phyloP scores from a whole-genome alignment of 2,113 vertebrate species.

The Pterophyllum scalare region DNA sequence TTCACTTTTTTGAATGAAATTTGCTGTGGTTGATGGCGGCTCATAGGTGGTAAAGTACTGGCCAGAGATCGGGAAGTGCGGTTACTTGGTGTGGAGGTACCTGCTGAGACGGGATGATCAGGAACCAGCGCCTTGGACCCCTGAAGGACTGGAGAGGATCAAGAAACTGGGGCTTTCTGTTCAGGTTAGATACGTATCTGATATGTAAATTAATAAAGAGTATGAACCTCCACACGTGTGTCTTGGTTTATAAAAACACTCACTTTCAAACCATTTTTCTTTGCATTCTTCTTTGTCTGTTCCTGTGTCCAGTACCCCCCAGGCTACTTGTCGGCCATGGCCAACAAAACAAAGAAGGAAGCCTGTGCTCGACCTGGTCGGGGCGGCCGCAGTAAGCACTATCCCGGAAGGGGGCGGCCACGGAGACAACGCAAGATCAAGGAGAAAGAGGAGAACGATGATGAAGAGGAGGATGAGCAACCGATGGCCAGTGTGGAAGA shows the following conservation, averaged over 20 bases:
- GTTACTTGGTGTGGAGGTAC: constrained; percentile 98
- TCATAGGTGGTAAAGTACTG: constrained; percentile 98
- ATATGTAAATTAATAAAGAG: background rate
- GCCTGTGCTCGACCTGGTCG: constrained; percentile 72
- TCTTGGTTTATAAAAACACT: background rate
- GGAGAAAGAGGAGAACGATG: constrained; percentile 64
- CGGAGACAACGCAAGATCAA: constrained; percentile 76
- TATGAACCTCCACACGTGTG: background rate
- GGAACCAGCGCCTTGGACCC: constrained; percentile 97
- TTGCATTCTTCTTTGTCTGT: background rate
- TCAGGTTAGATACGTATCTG: constrained; percentile 83
- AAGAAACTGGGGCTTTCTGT: constrained; percentile 91
- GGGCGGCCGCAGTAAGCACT: constrained; percentile 82
- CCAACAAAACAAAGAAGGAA: constrained; percentile 94
- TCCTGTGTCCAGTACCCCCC: constrained; percentile 88
- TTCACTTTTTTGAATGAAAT: background rate
- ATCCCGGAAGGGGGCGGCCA: constrained; percentile 78
- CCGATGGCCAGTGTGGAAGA: constrained; percentile 48
- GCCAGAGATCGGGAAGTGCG: constrained; percentile 98
- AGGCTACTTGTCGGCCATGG: constrained; percentile 94
- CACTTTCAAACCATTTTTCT: background rate
- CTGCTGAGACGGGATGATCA: constrained; percentile 94
- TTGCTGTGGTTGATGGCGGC: background rate
- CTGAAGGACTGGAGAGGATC: constrained; percentile 92
- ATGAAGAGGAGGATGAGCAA: constrained; percentile 60